Evolutionary conservation across 2,888 invertebrate species (phyloP).

Genomic region (Muschampia plurimacula): DNA sequence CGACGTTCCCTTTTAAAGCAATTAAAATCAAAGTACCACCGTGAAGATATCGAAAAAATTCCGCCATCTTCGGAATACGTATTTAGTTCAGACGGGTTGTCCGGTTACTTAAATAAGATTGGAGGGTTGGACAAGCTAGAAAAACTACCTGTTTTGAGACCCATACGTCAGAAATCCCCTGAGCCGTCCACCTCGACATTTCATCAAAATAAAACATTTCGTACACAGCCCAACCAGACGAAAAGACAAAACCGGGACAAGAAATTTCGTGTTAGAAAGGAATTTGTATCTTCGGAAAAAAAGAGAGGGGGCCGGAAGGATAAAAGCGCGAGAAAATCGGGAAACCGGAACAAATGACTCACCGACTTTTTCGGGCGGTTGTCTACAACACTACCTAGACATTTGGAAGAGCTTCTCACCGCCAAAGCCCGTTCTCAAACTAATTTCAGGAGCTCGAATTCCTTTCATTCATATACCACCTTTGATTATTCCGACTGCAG

Average conservation of each 20-base stretch:
- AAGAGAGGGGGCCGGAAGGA: background rate
- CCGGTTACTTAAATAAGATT: background rate
- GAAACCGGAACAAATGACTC: background rate
- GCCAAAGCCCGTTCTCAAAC: background rate
- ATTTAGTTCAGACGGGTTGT: background rate
- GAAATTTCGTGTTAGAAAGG: background rate
- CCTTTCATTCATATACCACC: constrained; percentile 1
- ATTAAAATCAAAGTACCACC: constrained; percentile 15
- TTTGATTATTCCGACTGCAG: background rate
- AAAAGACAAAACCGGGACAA: constrained; percentile 3
- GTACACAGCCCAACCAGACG: background rate
- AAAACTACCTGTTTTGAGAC: background rate
- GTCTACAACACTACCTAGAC: background rate
- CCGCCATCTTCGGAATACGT: constrained; percentile 12
- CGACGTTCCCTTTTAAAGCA: constrained; percentile 3
- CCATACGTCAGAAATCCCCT: background rate
- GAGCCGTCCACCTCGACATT: background rate
- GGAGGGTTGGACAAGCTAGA: constrained; percentile 4
- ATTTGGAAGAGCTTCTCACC: background rate
- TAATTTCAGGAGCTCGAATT: constrained; percentile 1
- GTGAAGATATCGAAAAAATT: constrained; percentile 17
- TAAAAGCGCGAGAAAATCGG: background rate
- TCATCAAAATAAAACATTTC: background rate
- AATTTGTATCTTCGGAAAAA: background rate
- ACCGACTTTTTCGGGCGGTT: constrained; percentile 1